Percentiles rank a stretch among this genome's conserved stretches.
Conservation (phyloP, 2,888 invertebrate genomes). For the Helleia helle region DNA sequence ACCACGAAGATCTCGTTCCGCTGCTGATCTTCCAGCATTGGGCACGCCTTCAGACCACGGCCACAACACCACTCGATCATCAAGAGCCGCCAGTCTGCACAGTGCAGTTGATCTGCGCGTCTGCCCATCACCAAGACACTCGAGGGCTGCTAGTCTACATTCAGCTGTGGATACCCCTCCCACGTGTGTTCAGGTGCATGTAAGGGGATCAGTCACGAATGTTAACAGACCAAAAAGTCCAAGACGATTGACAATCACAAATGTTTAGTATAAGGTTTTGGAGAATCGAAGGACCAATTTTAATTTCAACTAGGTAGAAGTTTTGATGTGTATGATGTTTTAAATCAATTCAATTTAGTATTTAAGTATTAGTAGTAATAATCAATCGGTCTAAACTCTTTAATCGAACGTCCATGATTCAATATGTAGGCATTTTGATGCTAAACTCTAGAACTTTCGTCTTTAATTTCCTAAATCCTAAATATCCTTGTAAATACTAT, state of each 20-base stretch:
- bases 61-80: constrained; percentile 48
- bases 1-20: constrained; percentile 86
- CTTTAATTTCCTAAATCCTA: background rate
- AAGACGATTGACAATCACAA: constrained; percentile 53
- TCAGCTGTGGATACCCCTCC: constrained; percentile 53
- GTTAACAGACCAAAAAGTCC: constrained; percentile 55
- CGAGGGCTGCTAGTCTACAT: constrained; percentile 57
- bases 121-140: constrained; percentile 51
- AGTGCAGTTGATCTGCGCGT: constrained; percentile 58
- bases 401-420: background rate
- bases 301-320: constrained; percentile 4
- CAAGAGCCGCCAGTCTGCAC: constrained; percentile 60
- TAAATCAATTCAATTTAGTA: background rate
- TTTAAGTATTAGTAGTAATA: background rate
- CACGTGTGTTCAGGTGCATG: constrained; percentile 57
- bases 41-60: constrained; percentile 65
- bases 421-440: background rate
- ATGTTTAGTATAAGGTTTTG: constrained; percentile 32
- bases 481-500: background rate
- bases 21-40: constrained; percentile 87
- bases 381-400: background rate
- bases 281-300: constrained; percentile 14
- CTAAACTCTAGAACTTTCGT: background rate
- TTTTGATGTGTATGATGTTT: constrained; percentile 4
- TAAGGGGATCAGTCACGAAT: constrained; percentile 48